These are phyloP conservation scores for Eubasilissa regina DNA, from an alignment of 1,140 invertebrate species.

Conservation along the genomic window DNA sequence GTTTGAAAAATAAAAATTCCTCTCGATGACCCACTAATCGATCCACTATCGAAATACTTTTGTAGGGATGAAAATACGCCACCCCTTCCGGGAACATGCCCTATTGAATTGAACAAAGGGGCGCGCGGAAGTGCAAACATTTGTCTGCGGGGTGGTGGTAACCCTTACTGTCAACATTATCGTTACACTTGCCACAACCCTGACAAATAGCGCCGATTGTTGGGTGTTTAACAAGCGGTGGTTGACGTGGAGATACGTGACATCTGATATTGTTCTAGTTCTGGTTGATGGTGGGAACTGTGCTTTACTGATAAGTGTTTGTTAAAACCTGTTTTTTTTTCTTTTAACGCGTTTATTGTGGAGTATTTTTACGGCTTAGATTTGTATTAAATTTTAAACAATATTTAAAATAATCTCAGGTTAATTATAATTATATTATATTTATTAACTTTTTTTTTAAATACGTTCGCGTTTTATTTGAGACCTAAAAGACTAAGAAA, in stretches of 20 bases:
- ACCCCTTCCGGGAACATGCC: not conserved
- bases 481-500: no score
- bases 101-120: conserved; percentile 36
- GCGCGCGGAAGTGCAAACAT: conserved; percentile 45
- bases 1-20: no score
- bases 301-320: conserved; percentile 1
- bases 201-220: conserved; percentile 32
- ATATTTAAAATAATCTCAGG: no score
- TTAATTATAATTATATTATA: no score
- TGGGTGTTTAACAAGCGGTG: conserved; percentile 27
- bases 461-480: no score
- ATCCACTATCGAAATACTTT: no score
- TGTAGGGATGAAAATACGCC: not conserved
- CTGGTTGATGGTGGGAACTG: conserved; percentile 2
- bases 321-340: no score
- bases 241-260: conserved; percentile 23
- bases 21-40: no score
- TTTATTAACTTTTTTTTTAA: no score
- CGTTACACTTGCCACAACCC: conserved; percentile 28
- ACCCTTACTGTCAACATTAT: conserved; percentile 39
- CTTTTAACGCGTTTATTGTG: no score
- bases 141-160: conserved; percentile 47
- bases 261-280: not conserved
- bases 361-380: no score
- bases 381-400: no score